Evolutionary conservation across 2,888 invertebrate genomes (phyloP), one percentile per base, ranked within the genome.

Genomic region (Lepeophtheirus nordmannii): DNA sequence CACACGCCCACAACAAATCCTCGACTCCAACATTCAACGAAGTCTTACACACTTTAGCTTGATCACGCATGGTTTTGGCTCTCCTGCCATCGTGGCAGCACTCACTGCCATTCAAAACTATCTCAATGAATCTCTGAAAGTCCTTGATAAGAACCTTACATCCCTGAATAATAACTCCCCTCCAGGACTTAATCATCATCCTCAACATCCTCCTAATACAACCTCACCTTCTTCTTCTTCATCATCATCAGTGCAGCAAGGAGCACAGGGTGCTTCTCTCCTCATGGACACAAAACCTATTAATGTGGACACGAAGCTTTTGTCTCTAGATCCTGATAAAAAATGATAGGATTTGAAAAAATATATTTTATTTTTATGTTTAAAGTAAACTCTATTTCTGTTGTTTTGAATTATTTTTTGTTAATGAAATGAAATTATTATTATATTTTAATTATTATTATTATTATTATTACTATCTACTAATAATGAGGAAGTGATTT

Each of bases 1-100:
- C 78, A 93, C 92, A 67, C 83, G 94, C 76, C 93, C 94, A 57
- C 90, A 90, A 72, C 88, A 89, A 72, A 83, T 96, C 69, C 81
- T 97, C 71, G 96, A 97, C 76, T 91, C 91, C 38, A 87, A 87
- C 72, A 93, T 97, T 76, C 96, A 97, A 79, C 84, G 93, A 72
- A 92, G 93, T 75, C 82, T 97, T 71, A 96, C 96, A 65, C 94
- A 97, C 76, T 98, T 99, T 79, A 94, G 94, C 68, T 83, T 98
- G 73, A 96, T 97, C 73, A 94, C 94, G 56, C 97, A 98, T 77
- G 97, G 98, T 64, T 98, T 98, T 78, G 98, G 98, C 12, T 90
- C 92, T 68, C 96, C 97, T 20, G 97, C 97, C 70, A 92, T 98
- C 67, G 90, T 93, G 37, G 94, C 97, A 37, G 94, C 96, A 0